Percentiles rank a stretch among this genome's conserved stretches.
phyloP scores from a whole-genome alignment of 2,113 vertebrate genomes.

The Oreochromis spilurus region DNA sequence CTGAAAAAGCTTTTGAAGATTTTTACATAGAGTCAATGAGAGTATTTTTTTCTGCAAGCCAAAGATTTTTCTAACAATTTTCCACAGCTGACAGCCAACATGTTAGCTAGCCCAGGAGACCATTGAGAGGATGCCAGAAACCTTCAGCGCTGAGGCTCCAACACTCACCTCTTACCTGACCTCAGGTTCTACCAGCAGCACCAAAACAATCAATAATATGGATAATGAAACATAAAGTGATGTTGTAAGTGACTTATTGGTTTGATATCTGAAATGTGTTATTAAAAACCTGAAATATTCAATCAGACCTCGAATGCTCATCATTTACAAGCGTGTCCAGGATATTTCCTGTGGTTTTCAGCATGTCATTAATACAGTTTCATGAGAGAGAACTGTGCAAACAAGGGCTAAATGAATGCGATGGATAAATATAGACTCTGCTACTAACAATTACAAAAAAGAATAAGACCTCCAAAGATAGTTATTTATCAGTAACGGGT shows the following conservation, averaged over 20 bases:
- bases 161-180: slow-evolving; percentile 54
- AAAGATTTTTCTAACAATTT: neutral
- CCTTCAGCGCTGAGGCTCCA: slow-evolving; percentile 40
- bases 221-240: neutral
- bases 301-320: neutral
- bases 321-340: rapidly evolving
- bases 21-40: neutral
- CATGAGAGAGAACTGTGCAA: rapidly evolving
- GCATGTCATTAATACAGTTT: neutral
- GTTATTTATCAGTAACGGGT: neutral
- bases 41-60: neutral
- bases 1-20: neutral
- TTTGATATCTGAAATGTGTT: neutral
- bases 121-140: slow-evolving; percentile 51
- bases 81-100: slow-evolving; percentile 27
- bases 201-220: slow-evolving; percentile 5
- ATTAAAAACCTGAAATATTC: neutral
- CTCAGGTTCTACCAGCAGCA: slow-evolving; percentile 29
- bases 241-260: neutral
- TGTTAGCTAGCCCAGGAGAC: slow-evolving; percentile 61
- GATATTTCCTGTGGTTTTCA: neutral
- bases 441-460: neutral
- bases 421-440: neutral
- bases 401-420: neutral
- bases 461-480: neutral